Percentiles rank a stretch among this genome's conserved stretches.
These are phyloP conservation scores for Lucinisca nassula DNA, from an alignment of 2,888 invertebrate genomes.

Conservation along the genomic window DNA sequence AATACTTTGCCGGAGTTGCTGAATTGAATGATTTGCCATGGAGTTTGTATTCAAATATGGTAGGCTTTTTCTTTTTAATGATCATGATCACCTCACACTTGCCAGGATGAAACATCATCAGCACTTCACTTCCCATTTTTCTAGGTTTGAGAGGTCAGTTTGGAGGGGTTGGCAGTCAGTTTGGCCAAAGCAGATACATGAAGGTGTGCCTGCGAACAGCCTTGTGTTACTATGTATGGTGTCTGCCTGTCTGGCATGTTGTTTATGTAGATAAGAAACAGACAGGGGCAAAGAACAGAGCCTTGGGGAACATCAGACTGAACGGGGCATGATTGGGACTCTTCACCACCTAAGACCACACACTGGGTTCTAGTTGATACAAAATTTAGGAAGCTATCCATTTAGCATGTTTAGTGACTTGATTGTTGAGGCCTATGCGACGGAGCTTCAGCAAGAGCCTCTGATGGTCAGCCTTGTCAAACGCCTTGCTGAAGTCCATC, in stretches of 20 bases:
- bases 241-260: not conserved
- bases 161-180: no score
- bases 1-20: not conserved
- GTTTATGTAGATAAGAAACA: not conserved
- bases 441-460: not conserved
- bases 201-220: no score
- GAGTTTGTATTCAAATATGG: not conserved
- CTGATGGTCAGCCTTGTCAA: not conserved
- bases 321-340: not conserved
- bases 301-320: not conserved
- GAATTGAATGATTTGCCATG: not conserved
- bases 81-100: conserved; percentile 14
- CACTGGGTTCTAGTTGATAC: not conserved
- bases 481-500: no score
- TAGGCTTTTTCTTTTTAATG: conserved; percentile 17
- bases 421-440: not conserved
- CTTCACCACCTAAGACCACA: not conserved
- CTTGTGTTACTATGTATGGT: not conserved
- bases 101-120: conserved; percentile 21
- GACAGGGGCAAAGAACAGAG: not conserved
- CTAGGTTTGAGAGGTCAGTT: conserved; percentile 9
- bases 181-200: not conserved
- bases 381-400: not conserved
- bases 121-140: not conserved
- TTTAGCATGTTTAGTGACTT: not conserved